Evolutionary conservation across 2,888 invertebrate genomes (phyloP).

Genomic region (Choristoneura rosaceana): DNA sequence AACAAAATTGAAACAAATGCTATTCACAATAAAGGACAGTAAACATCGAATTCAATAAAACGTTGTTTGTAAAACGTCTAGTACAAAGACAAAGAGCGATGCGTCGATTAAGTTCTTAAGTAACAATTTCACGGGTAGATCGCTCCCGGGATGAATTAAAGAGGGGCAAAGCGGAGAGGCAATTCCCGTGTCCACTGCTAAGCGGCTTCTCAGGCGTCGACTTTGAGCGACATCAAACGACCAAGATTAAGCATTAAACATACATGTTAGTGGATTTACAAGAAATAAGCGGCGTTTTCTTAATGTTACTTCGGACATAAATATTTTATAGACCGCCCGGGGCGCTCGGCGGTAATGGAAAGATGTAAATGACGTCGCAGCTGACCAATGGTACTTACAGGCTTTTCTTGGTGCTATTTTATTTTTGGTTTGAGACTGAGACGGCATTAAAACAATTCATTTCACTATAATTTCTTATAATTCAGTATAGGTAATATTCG

Average conservation of each 20-base stretch:
- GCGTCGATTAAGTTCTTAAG: constrained; percentile 71
- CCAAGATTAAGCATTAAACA: constrained; percentile 77
- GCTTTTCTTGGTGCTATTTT: constrained; percentile 34
- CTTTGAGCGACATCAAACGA: constrained; percentile 75
- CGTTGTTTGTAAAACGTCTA: constrained; percentile 58
- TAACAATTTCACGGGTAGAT: constrained; percentile 70
- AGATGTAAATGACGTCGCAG: constrained; percentile 72
- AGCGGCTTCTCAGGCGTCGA: constrained; percentile 66
- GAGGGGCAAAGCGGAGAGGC: constrained; percentile 47
- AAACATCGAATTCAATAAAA: constrained; percentile 59
- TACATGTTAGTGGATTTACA: constrained; percentile 61
- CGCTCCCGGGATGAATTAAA: constrained; percentile 69
- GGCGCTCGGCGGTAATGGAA: constrained; percentile 61
- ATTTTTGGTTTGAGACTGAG: neutral
- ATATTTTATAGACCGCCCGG: constrained; percentile 69
- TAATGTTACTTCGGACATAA: constrained; percentile 78
- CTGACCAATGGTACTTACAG: constrained; percentile 40
- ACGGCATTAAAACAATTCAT: neutral
- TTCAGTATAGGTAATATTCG: neutral
- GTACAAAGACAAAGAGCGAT: constrained; percentile 61
- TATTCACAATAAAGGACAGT: constrained; percentile 48
- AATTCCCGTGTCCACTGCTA: constrained; percentile 59
- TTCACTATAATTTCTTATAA: neutral
- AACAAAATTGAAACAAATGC: constrained; percentile 45
- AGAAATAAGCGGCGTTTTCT: constrained; percentile 72